Percentiles rank a stretch among this genome's conserved stretches.
Conservation (phyloP, 2,113 vertebrate genomes). For the Malurus cyaneus region DNA sequence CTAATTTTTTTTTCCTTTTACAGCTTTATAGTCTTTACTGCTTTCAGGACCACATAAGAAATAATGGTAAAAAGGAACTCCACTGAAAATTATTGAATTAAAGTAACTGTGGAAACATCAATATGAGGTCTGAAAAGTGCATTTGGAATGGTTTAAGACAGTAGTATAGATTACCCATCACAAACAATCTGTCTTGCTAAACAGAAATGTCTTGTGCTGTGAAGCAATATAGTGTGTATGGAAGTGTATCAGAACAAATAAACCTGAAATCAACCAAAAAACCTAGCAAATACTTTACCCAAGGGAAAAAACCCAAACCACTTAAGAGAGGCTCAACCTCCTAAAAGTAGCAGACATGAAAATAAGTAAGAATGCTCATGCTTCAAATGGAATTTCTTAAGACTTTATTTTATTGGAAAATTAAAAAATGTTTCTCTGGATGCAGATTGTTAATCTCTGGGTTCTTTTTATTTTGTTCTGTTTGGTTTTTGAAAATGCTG, state of each 20-base stretch:
- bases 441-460: not conserved
- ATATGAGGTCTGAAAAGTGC: not conserved
- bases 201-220: not conserved
- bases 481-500: not conserved
- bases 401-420: not conserved
- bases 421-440: not conserved
- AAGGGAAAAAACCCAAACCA: not conserved
- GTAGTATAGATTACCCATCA: not conserved
- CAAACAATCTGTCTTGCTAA: not conserved
- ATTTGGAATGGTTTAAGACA: not conserved
- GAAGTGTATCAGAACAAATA: not conserved
- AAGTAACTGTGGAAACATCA: not conserved
- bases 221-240: not conserved
- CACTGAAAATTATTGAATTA: not conserved
- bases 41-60: not conserved
- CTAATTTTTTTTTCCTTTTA: not conserved
- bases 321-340: not conserved
- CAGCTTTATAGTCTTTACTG: not conserved
- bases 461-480: not conserved
- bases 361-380: not conserved
- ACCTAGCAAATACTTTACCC: rapidly evolving
- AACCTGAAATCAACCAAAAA: not conserved
- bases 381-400: not conserved
- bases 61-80: not conserved
- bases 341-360: not conserved